These are phyloP conservation scores for Hypsopygia costalis DNA, from an alignment of 2,888 invertebrate species.

Conservation along the genomic window DNA sequence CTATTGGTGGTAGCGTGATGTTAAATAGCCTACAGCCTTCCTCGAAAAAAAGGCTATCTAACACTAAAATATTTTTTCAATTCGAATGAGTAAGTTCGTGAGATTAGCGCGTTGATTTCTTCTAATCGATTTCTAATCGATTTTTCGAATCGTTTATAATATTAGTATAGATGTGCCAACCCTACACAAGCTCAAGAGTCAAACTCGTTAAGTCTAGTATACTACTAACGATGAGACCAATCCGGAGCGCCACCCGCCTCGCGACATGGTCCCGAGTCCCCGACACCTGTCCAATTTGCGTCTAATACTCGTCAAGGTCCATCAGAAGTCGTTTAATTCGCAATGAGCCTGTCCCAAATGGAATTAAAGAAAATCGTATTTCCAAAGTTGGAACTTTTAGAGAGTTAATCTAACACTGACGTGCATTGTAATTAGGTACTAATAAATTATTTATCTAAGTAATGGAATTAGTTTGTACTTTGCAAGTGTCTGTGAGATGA, in stretches of 20 bases:
- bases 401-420: background rate
- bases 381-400: background rate
- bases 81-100: too few species aligned
- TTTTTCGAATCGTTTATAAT: too few species aligned
- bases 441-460: background rate
- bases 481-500: too few species aligned
- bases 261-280: constrained; percentile 22
- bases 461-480: background rate
- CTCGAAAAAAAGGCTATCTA: too few species aligned
- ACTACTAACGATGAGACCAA: constrained; percentile 46
- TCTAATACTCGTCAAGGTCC: constrained; percentile 45
- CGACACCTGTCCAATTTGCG: constrained; percentile 69
- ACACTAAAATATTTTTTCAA: too few species aligned
- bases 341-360: constrained; percentile 24
- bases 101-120: too few species aligned
- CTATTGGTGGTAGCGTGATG: too few species aligned
- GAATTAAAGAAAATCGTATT: constrained; percentile 13
- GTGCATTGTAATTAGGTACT: background rate
- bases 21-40: too few species aligned
- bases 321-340: constrained; percentile 38
- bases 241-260: constrained; percentile 11
- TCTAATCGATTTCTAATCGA: too few species aligned
- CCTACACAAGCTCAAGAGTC: constrained; percentile 35
- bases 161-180: constrained; percentile 29
- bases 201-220: constrained; percentile 59